Evolutionary conservation across 2,888 invertebrate genomes (phyloP), one percentile per base, ranked within the genome.

Genomic region (Baccha elongata): DNA sequence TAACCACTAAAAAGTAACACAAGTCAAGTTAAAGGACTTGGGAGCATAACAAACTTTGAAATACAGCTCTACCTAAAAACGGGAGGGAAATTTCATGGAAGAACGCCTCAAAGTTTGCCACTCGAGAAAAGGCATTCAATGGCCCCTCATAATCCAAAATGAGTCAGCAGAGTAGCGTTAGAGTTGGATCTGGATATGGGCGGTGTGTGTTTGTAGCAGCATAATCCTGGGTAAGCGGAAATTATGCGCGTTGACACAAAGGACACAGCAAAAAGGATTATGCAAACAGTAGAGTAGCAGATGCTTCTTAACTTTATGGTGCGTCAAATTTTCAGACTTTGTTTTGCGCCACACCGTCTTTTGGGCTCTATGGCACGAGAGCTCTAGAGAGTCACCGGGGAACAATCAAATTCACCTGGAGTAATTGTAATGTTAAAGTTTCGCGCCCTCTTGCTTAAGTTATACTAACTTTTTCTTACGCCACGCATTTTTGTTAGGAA

Each of bases 341-440:
- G 64, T 75, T 80, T 67, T 68, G 60, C 40, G 23, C 11, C 11
- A 26, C 55, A 62, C 37, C 40, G 62, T 46, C 73, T 67, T 83
- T 71, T 68, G 76, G 78, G 53, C 35, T 76, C 32, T 75, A 32
- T 60, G 40, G 37, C 60, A 64, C 6, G 40, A 76, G 72, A 60
- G 67, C 60, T 46, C 78, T 72, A 48, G 21, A 26, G 6, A 76
- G 48, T 68, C 83, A 78, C 83, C 11, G 19, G 62, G 83, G 78
- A 83, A 83, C 83, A 83, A 83, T 83, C 83, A 83, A 83, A 83
- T 83, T 78, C 83, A 83, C 83, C 78, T 83, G 83, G 78, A 83
- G 78, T 83, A 73, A 78, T 83, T 83, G 72, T 83, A 72, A 83
- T 73, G 78, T 60, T 67, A 83, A 83, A 83, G 76, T 83, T 78